Evolutionary conservation across 2,113 vertebrate genomes (phyloP).

Genomic region (Crotalus helleri): DNA sequence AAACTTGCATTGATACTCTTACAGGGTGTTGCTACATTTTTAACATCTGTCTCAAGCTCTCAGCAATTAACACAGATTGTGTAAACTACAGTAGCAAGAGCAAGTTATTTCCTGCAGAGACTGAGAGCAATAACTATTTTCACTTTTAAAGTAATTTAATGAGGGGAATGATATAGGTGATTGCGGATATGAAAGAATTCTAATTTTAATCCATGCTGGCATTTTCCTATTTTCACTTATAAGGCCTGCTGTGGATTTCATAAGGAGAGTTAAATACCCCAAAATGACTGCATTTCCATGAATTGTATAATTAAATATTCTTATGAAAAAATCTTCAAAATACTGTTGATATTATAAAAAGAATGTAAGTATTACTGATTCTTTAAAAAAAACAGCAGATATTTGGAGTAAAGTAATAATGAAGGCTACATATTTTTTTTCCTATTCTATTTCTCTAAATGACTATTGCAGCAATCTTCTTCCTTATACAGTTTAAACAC

Average conservation of each 20-base stretch:
- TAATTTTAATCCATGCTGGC: conserved; percentile 6
- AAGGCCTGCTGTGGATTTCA: conserved; percentile 17
- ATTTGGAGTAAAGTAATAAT: neutral
- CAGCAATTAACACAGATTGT: neutral
- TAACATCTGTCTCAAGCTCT: conserved; percentile 4
- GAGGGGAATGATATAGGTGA: neutral
- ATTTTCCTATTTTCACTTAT: conserved; percentile 1
- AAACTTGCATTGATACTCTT: neutral
- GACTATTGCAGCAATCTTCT: neutral
- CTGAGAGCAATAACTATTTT: neutral
- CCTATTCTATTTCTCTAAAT: neutral
- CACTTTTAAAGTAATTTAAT: conserved; percentile 4
- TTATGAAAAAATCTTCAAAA: neutral
- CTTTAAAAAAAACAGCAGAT: neutral
- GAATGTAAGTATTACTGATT: neutral
- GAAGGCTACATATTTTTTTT: neutral
- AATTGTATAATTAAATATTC: neutral
- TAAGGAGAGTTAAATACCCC: conserved; percentile 1
- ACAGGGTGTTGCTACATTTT: neutral
- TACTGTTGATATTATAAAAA: neutral
- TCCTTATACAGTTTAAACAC: neutral
- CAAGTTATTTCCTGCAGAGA: neutral
- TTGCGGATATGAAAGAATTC: neutral
- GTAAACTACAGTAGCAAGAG: neutral
- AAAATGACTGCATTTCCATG: neutral